Percentiles rank a stretch among this genome's conserved stretches.
Conservation (phyloP, 37 sponge, comb jelly and placozoan genomes). For the Tethya wilhelma region DNA sequence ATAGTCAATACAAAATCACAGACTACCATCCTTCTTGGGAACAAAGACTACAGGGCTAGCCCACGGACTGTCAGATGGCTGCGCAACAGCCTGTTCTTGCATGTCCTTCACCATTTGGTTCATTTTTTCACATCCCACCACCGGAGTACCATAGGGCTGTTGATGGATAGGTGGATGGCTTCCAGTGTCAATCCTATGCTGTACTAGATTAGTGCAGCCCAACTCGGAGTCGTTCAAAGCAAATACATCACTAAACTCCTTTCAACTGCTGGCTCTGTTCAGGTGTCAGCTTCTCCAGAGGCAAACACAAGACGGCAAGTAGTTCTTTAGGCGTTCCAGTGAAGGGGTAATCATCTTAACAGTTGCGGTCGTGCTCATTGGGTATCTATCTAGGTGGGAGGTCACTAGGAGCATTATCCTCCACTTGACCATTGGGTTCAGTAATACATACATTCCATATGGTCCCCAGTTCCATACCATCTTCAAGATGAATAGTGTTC, state of each 20-base stretch:
- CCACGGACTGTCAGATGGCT: conserved; percentile 62
- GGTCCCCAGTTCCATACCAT: too few relatives aligned
- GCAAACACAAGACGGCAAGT: too few relatives aligned
- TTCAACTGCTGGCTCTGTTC: not conserved
- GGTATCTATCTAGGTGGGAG: too few relatives aligned
- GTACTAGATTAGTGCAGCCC: conserved; percentile 44
- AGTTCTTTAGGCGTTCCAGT: too few relatives aligned
- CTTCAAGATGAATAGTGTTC: too few relatives aligned
- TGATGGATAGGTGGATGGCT: conserved; percentile 47
- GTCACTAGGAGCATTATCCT: too few relatives aligned
- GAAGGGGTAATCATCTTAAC: too few relatives aligned
- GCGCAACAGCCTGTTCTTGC: conserved; percentile 49
- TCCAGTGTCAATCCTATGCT: conserved; percentile 54
- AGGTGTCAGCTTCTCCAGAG: too few relatives aligned
- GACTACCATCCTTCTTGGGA: conserved; percentile 54
- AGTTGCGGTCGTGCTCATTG: too few relatives aligned
- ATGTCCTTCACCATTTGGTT: conserved; percentile 40
- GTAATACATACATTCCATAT: too few relatives aligned
- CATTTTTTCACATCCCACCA: conserved; percentile 16
- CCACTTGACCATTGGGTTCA: too few relatives aligned
- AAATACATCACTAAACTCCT: conserved; percentile 46
- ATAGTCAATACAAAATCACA: conserved; percentile 69
- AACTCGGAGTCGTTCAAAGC: conserved; percentile 38
- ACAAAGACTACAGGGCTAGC: conserved; percentile 61
- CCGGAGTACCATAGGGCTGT: conserved; percentile 19